Conservation (phyloP, 2,797 vertebrate genomes). For the Gambelia wislizenii region DNA sequence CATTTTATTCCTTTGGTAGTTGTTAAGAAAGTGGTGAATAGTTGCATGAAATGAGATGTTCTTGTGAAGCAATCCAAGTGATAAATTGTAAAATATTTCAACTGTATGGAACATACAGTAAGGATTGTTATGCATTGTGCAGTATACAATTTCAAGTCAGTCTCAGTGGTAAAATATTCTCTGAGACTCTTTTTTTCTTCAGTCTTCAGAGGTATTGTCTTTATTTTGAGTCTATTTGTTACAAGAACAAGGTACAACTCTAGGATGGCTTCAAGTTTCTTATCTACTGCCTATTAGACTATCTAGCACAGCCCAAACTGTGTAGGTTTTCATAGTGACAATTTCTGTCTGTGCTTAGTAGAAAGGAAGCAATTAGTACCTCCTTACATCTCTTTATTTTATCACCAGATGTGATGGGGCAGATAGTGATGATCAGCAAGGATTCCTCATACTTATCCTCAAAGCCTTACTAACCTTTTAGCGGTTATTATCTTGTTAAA, state of each 20-base stretch:
- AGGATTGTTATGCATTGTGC: not conserved
- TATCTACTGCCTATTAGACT: not conserved
- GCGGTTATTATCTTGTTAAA: not conserved
- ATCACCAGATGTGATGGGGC: too few species aligned
- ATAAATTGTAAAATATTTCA: slow-evolving; percentile 13
- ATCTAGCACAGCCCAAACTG: not conserved
- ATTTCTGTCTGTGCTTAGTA: not conserved
- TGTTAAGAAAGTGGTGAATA: not conserved
- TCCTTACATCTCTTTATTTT: not conserved
- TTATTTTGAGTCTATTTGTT: not conserved
- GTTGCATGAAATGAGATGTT: slow-evolving; percentile 40
- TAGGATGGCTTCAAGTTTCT: not conserved
- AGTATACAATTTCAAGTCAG: not conserved
- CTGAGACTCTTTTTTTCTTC: not conserved
- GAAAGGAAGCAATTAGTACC: not conserved
- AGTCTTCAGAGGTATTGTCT: too few species aligned
- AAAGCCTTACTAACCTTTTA: not conserved
- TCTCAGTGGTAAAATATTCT: not conserved
- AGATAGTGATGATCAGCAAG: not conserved
- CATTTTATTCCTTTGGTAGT: slow-evolving; percentile 50
- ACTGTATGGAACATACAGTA: not conserved
- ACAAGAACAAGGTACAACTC: not conserved
- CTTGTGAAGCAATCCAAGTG: slow-evolving; percentile 22
- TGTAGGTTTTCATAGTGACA: not conserved
- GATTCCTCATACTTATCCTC: not conserved